These are phyloP conservation scores for Cyanistes caeruleus DNA, from an alignment of 2,113 vertebrate genomes.

Conservation along the genomic window DNA sequence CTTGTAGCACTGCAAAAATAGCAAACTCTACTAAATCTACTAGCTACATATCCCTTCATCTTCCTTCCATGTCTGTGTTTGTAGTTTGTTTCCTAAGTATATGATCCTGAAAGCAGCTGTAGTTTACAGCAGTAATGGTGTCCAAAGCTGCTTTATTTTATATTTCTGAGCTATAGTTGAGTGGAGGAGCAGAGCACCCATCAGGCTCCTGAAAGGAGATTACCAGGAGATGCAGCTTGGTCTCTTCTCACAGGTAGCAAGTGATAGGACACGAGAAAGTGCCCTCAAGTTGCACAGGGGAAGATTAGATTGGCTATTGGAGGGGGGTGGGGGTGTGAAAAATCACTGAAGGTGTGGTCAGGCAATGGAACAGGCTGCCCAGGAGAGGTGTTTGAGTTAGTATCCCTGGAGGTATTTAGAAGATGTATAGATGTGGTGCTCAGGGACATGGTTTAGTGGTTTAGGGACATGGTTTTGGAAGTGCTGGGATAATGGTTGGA, in stretches of 20 bases:
- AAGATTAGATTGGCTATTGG: neutral
- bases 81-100: neutral
- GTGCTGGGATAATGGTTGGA: neutral
- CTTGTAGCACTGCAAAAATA: neutral
- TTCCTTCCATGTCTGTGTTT: neutral
- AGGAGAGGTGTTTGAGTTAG: neutral
- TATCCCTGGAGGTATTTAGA: neutral
- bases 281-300: neutral
- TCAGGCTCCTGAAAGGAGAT: neutral
- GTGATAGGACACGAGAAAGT: neutral
- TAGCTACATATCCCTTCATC: neutral
- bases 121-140: neutral
- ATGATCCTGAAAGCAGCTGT: neutral
- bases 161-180: neutral
- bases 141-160: neutral
- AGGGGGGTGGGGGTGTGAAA: too few species aligned
- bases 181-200: neutral
- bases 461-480: neutral
- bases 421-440: neutral
- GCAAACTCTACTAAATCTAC: neutral
- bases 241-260: neutral
- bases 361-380: neutral
- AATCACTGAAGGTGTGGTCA: neutral
- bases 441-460: neutral
- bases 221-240: neutral